phyloP scores from a whole-genome alignment of 2,113 vertebrate genomes.

The Tragelaphus scriptus region DNA sequence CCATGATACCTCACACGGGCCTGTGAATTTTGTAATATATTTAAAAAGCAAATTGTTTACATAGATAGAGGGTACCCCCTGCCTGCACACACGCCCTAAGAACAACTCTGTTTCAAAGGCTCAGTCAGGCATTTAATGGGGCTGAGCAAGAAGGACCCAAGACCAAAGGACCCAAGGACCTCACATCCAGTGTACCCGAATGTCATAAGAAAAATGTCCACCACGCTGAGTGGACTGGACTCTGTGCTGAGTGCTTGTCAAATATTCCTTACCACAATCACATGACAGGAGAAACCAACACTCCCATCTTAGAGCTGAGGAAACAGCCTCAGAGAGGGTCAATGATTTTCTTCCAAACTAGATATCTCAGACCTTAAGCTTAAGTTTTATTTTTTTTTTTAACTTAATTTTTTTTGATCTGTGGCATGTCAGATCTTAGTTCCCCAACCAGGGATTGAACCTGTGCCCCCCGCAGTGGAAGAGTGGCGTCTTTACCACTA shows the following conservation, averaged over 20 bases:
- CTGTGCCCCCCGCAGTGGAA: neutral
- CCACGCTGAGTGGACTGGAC: neutral
- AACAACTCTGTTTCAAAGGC: neutral
- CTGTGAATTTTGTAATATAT: neutral
- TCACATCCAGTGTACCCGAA: fast-evolving
- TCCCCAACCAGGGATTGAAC: neutral
- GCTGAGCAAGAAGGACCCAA: neutral
- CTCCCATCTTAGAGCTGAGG: neutral
- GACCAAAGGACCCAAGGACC: neutral
- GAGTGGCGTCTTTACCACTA: neutral
- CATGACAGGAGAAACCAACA: neutral
- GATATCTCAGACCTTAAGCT: neutral
- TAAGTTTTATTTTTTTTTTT: neutral
- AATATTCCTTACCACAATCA: neutral
- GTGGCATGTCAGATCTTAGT: neutral
- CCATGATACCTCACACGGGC: neutral
- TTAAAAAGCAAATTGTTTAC: neutral
- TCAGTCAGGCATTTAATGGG: neutral
- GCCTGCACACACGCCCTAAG: fast-evolving
- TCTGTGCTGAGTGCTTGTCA: neutral
- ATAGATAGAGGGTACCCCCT: neutral
- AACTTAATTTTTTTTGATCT: neutral
- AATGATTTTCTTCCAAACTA: neutral
- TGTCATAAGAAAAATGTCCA: neutral
- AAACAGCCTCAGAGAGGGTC: neutral